These are phyloP conservation scores for Centrocercus urophasianus DNA, from an alignment of 2,113 vertebrate species.

Conservation along the genomic window DNA sequence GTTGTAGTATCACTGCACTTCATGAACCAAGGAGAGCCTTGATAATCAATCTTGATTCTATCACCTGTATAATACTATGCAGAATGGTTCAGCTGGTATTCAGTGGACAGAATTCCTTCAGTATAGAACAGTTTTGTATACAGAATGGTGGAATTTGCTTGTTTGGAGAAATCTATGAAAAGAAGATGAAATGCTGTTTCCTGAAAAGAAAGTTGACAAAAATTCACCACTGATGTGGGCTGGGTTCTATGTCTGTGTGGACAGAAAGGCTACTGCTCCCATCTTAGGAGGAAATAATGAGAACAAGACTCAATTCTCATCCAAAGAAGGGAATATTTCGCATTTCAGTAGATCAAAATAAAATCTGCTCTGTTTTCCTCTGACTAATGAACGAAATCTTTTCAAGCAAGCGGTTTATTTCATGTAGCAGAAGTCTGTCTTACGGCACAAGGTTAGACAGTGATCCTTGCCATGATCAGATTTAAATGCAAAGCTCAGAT, in stretches of 20 bases:
- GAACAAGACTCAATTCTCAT: constrained; percentile 35
- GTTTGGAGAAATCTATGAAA: constrained; percentile 18
- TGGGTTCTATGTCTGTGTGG: not conserved
- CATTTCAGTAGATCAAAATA: constrained; percentile 37
- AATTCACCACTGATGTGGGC: not conserved
- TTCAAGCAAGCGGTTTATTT: not conserved
- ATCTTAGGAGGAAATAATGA: constrained; percentile 10
- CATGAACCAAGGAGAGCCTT: not conserved
- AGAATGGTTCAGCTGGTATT: not conserved
- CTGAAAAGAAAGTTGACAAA: not conserved
- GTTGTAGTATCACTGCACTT: not conserved
- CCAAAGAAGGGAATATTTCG: constrained; percentile 50
- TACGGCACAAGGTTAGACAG: not conserved
- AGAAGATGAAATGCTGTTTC: constrained; percentile 14
- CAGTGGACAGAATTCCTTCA: not conserved
- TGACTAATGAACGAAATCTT: not conserved
- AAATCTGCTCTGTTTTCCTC: constrained; percentile 6
- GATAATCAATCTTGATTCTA: not conserved
- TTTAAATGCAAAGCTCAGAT: not conserved
- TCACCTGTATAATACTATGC: not conserved
- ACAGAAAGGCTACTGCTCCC: not conserved
- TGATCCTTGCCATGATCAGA: not conserved
- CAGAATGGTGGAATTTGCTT: constrained; percentile 46
- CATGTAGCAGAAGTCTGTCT: not conserved
- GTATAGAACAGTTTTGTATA: not conserved